Base-by-base conservation (phyloP, 2,888 invertebrate genomes). In the Yponomeuta malinellus region DNA sequence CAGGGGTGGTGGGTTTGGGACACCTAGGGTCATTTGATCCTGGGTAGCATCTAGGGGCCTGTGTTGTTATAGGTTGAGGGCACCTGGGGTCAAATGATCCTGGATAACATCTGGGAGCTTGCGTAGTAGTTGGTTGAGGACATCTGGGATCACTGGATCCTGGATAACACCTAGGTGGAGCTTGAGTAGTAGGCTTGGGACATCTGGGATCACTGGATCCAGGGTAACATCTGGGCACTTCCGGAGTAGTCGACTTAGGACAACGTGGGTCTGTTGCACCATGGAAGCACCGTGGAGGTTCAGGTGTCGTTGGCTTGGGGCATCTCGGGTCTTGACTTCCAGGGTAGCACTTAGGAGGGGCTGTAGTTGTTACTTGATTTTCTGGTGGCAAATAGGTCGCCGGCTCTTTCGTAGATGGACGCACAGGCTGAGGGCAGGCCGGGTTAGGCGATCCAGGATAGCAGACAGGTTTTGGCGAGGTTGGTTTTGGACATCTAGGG, bases 401-500 rank as follows among this genome's bases (percentile, higher is more conserved):
- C 67, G 75, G 70, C 71, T 73, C 73, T 0, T 78, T 80, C 71
- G 84, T 67, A 80, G 73, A 29, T 81, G 81, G 43, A 43, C 43
- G 43, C 43, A 43, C 43, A 1, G 77, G 73, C 66, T 71, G 33
- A 63, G 71, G 66, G 71, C 75, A 64, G 78, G 72, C 48, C 72
- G 70, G 69, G 71, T 70, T 75, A 12, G 48, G 52, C 78, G 75
- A 74, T 31, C 78, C 76, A 1, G 75, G 77, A 63, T 73, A 77
- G 63, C 76, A 77, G 10, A 77, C 81, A 23, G 75, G 72, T 0
- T 75, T 73, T 2, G 76, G 75, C 0, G 78, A 77, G 9, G 78
- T 79, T 0, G 82, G 78, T 67, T 72, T 70, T n/a, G 75, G 78
- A n/a, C 77, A 85, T 31, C 82, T 89, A 9, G 90, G 87, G 74